Evolutionary conservation across 2,888 invertebrate genomes (phyloP), one percentile per base, ranked within the genome.

Genomic region (Trachelus troglodyta): DNA sequence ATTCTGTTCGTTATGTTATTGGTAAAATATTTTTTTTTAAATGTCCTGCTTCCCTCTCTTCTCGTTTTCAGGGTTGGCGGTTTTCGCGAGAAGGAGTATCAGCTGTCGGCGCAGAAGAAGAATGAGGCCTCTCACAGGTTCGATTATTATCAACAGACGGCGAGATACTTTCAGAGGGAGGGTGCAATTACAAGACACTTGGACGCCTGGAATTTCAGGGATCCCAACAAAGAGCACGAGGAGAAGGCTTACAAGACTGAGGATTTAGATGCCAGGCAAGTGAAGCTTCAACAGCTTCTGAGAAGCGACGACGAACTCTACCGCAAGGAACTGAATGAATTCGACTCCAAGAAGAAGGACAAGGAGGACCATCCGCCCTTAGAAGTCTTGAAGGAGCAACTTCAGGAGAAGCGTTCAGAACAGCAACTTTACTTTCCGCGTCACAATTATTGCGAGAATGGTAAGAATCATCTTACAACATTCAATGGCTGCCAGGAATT

Each of bases 131-230:
- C 79, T 37, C 80, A 83, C n/a, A 88, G 85, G 83, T 82, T 85
- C 74, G 85, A 89, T 76, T 85, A 86, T 76, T 87, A 89, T 79
- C 84, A 83, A 68, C 84, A 86, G 78, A 87, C 88, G 11, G 90
- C 90, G 3, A 85, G 79, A 75, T 91, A 91, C 81, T 91, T 90
- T 76, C 89, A 89, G 75, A 87, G 88, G 6, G 88, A 90, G 78
- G 84, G 83, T 74, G 85, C 79, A 76, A 85, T 85, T 77, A 88
- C 88, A 1, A 85, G 79, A 37, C 89, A 89, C 73, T 90, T 88
- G 76, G 87, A 88, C 77, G 86, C 88, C 11, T 91, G 91, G 91
- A 87, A 84, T 76, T 79, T 81, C 34, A 71, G 81, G 37, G 84
- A 84, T 69, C 81, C 79, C 11, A 82, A 80, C 76, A 77, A 73